A percentile compares a stretch with the other conserved stretches of the same genome.
Conservation (phyloP, 2,888 invertebrate genomes). For the Lymantria monacha region DNA sequence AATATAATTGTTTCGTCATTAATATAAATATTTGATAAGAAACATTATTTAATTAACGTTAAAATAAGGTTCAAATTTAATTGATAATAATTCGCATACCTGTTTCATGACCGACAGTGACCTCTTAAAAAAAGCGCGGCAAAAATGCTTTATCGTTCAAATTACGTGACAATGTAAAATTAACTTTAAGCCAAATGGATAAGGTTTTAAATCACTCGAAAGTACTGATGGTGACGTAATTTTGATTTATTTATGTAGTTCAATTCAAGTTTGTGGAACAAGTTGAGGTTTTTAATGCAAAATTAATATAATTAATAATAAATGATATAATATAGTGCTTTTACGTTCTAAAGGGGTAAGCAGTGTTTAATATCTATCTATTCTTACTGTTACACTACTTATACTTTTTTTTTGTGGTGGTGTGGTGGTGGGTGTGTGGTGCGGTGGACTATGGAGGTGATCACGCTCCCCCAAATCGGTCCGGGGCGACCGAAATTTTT, state of each 20-base stretch:
- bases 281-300: background rate
- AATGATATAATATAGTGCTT: too few relatives aligned
- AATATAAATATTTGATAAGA: too few relatives aligned
- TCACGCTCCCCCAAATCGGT: too few relatives aligned
- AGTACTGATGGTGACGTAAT: slow-evolving; percentile 16
- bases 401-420: too few relatives aligned
- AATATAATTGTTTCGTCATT: background rate
- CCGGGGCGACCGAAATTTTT: too few relatives aligned
- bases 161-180: slow-evolving; percentile 4
- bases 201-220: slow-evolving; percentile 1
- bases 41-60: too few relatives aligned
- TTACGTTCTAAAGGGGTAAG: too few relatives aligned
- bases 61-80: slow-evolving; percentile 9
- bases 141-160: slow-evolving; percentile 40
- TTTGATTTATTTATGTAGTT: slow-evolving; percentile 22
- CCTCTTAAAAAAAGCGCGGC: slow-evolving; percentile 70
- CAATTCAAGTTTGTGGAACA: slow-evolving; percentile 1
- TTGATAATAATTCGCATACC: slow-evolving; percentile 45
- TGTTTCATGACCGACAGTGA: slow-evolving; percentile 73
- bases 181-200: rapidly evolving
- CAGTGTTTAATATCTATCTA: too few relatives aligned
- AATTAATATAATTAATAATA: background rate
- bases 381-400: too few relatives aligned
- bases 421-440: too few relatives aligned
- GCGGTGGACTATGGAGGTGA: too few relatives aligned